Base-by-base conservation (phyloP, 2,113 vertebrate species). In the Pygoscelis antarcticus region DNA sequence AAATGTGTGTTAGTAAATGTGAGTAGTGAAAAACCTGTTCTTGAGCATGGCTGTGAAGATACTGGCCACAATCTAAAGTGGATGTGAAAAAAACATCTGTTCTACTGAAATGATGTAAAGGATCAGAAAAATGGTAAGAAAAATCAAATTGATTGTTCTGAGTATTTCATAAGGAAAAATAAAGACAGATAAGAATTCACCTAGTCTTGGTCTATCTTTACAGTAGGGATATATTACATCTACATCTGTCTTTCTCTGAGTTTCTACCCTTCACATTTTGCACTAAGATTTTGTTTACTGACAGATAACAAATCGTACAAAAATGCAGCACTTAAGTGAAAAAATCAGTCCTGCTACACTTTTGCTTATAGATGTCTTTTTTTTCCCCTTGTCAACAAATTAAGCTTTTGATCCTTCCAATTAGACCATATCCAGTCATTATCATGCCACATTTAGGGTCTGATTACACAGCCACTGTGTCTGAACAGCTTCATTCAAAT, bases 351-450 rank as follows among this genome's bases (percentile, higher is more conserved):
- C 55, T 66, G 26, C 62, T 51, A 78, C 44, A 65, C 54, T 71
- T 89, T 82, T 80, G 36, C 87, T 88, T 77, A 70, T 25, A 87
- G 55, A n/a, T 47, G 11, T 30, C 40, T 79, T 71, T 64, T 47
- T 74, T 74, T 9, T 0, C 4, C 2, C 27, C 42, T 6, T 20
- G 2, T 87, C 78, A 82, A 75, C 66, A 93, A 90, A 94, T 91
- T 61, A 81, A 74, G 38, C n/a, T 84, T 95, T 81, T 92, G 77
- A 91, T 90, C 77, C 58, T 94, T 81, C 83, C 81, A 88, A 51
- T 95, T 93, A 95, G 90, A 64, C 66, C 62, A 66, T 71, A 90
- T 91, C 71, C 75, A 93, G 84, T 88, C 82, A 86, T 93, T 94
- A 93, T 83, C 49, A 34, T 29, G 57, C 29, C 68, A 93, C 49